Evolutionary conservation across 2,888 invertebrate species (phyloP).

Genomic region (Tenthredo livida): DNA sequence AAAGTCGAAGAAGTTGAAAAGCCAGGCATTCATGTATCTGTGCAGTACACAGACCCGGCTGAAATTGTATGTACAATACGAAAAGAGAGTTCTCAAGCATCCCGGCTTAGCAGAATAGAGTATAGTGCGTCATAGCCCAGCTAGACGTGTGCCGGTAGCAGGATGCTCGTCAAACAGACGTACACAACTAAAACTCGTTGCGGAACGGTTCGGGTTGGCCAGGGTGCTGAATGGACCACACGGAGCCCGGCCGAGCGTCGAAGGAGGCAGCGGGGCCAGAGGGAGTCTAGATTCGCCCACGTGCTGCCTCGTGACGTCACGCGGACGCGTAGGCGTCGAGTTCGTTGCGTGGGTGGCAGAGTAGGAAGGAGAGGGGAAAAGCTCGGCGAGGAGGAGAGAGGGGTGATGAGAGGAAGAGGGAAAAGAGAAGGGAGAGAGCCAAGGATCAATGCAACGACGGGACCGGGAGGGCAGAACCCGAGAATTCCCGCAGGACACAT

Average conservation of each 20-base stretch:
- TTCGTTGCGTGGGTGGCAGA: conserved; percentile 59
- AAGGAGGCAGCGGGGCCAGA: conserved; percentile 66
- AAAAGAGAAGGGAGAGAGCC: conserved; percentile 57
- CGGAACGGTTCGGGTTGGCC: conserved; percentile 46
- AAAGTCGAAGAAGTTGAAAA: not conserved
- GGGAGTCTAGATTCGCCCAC: conserved; percentile 76
- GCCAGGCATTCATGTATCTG: not conserved
- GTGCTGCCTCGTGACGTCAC: conserved; percentile 76
- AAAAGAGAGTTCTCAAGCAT: not conserved
- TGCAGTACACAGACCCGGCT: not conserved
- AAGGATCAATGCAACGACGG: conserved; percentile 73
- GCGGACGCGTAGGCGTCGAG: conserved; percentile 79
- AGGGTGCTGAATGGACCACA: conserved; percentile 58
- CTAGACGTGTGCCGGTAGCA: conserved; percentile 10
- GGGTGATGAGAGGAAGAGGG: conserved; percentile 47
- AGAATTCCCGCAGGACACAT: conserved; percentile 73
- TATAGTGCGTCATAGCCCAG: conserved; percentile 27
- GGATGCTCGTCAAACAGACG: conserved; percentile 40
- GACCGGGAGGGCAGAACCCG: conserved; percentile 68
- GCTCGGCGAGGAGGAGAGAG: conserved; percentile 21
- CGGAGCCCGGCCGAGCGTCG: conserved; percentile 62
- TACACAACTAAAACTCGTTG: conserved; percentile 23
- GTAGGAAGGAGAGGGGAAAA: conserved; percentile 64
- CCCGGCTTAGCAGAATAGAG: not conserved
- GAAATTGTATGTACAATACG: not conserved